Evolutionary conservation across 2,888 invertebrate genomes (phyloP).

Genomic region (Coleophora deauratella): DNA sequence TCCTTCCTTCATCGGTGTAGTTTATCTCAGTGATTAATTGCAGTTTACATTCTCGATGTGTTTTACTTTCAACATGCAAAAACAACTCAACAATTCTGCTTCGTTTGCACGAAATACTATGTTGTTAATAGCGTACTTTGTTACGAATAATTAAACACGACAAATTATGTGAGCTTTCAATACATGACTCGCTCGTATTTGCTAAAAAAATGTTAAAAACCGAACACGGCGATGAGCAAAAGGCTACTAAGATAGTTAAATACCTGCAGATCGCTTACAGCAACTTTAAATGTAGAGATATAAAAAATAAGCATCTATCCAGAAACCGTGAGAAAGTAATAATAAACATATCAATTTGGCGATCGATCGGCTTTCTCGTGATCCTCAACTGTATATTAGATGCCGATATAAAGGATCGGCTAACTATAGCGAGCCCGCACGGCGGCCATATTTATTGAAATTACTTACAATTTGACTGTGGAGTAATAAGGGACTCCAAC

Average conservation of each 20-base stretch:
- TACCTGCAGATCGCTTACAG: too few species aligned
- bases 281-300: neutral
- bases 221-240: too few species aligned
- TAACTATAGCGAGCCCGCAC: conserved; percentile 43
- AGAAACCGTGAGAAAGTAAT: conserved; percentile 69
- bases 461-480: conserved; percentile 71
- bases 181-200: too few species aligned
- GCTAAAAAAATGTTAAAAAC: too few species aligned
- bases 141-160: too few species aligned
- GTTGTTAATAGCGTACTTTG: too few species aligned
- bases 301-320: conserved; percentile 20
- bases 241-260: too few species aligned
- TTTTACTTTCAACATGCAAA: conserved; percentile 33
- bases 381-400: conserved; percentile 67
- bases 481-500: conserved; percentile 55
- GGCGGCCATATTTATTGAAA: conserved; percentile 68
- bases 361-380: conserved; percentile 68
- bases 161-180: too few species aligned
- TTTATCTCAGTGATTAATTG: conserved; percentile 71
- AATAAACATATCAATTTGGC: conserved; percentile 71
- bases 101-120: too few species aligned
- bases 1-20: conserved; percentile 70
- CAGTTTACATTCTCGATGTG: conserved; percentile 35
- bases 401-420: conserved; percentile 54
- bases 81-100: too few species aligned